Evolutionary conservation across 2,797 vertebrate species (phyloP), one percentile per base, ranked within the genome.

Genomic region (Rhinogobio ventralis): DNA sequence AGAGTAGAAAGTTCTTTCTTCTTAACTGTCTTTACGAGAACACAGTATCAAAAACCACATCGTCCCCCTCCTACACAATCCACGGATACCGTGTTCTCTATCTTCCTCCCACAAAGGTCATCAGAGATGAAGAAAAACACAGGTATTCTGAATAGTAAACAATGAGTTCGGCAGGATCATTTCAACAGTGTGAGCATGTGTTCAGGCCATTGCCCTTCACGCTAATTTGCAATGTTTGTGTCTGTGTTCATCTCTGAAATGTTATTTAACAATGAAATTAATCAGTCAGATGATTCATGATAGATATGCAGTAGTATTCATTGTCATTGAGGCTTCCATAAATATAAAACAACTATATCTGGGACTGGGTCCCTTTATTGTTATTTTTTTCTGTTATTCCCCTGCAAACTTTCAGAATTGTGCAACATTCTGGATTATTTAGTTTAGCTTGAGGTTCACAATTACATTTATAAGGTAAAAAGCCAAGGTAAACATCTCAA

Each of bases 51-150:
- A 90, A 94, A 96, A 97, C 97, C 96, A 95, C 96, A 97, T 97
- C 96, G 94, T 90, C 90, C 93, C 90, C 96, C 97, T 94, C 96
- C 97, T 94, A 96, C 96, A 90, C 95, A 92, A 93, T 90, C 92
- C 90, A 91, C 92, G 91, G 67, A 92, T 93, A 93, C 92, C 83
- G 85, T 94, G 91, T 92, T 94, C 90, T 94, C 95, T 93, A 94
- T 95, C 85, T 92, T 92, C 93, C 95, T 93, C 88, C 94, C 96
- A 96, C 95, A 98, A 98, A 98, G 97, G 96, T 98, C 96, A 97
- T 96, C 94, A 75, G 91, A 80, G 76, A 89, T 91, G 93, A 96
- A 95, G 94, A 94, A 91, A 94, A 88, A 91, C 66, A 81, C 85
- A 91, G 88, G 92, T 93, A 93, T 94, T 89, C 88, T 93, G 90